A percentile compares a stretch with the other conserved stretches of the same genome.
Evolutionary conservation across 2,797 vertebrate species (phyloP).

Genomic region (Yasuhikotakia modesta): DNA sequence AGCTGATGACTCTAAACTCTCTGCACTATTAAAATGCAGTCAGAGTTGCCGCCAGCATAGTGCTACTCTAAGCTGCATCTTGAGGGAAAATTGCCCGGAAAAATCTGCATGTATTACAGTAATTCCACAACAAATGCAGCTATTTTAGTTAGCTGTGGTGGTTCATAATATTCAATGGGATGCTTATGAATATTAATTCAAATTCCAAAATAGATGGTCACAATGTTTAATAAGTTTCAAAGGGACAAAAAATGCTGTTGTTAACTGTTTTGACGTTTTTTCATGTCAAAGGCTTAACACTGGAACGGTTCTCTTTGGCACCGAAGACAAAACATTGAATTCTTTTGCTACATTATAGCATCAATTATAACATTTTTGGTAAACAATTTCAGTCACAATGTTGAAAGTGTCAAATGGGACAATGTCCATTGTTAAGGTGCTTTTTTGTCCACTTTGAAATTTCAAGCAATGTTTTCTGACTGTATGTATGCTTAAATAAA

Average conservation of each 20-base stretch:
- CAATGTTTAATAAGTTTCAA: slow-evolving; percentile 42
- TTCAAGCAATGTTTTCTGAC: slow-evolving; percentile 44
- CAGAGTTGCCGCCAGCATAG: slow-evolving; percentile 37
- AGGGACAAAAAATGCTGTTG: slow-evolving; percentile 54
- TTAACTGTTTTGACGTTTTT: background rate
- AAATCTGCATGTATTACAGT: slow-evolving; percentile 6
- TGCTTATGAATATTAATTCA: slow-evolving; percentile 18
- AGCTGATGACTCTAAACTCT: background rate
- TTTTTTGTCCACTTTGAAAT: slow-evolving; percentile 65
- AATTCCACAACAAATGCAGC: background rate
- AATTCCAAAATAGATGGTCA: background rate
- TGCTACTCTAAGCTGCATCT: slow-evolving; percentile 22
- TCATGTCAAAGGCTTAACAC: slow-evolving; percentile 6
- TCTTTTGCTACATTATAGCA: background rate
- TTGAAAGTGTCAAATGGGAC: slow-evolving; percentile 53
- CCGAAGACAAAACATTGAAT: background rate
- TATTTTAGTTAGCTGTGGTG: slow-evolving; percentile 21
- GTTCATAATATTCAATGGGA: slow-evolving; percentile 1
- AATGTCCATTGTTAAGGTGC: slow-evolving; percentile 62
- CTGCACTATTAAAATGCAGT: slow-evolving; percentile 5
- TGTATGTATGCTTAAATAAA: slow-evolving; percentile 5
- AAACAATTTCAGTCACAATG: background rate
- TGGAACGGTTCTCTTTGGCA: slow-evolving; percentile 11
- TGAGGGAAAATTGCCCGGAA: background rate
- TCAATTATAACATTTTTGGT: background rate